These are phyloP conservation scores for Hippocampus comes DNA, from an alignment of 2,113 vertebrate species.

Conservation along the genomic window DNA sequence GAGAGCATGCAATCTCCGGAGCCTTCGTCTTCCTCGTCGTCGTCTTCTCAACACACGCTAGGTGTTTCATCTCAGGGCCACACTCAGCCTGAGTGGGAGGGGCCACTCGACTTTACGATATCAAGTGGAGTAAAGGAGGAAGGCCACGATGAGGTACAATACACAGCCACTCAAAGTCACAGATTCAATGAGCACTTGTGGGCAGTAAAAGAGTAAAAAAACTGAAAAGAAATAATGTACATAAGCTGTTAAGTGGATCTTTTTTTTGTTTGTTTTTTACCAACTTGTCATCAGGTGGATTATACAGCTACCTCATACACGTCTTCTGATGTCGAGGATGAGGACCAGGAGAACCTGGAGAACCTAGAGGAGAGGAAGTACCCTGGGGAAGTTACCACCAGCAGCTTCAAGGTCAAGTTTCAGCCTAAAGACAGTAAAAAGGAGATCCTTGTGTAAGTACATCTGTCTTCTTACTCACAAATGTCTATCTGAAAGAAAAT, in stretches of 20 bases:
- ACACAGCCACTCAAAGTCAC: neutral
- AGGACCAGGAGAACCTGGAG: constrained; percentile 87
- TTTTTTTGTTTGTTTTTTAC: neutral
- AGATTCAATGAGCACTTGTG: neutral
- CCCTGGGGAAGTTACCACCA: constrained; percentile 92
- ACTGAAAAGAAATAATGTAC: neutral
- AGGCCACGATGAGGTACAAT: constrained; percentile 85
- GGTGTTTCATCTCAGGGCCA: constrained; percentile 82
- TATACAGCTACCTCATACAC: constrained; percentile 86
- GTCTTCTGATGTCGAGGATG: constrained; percentile 93
- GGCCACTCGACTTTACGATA: constrained; percentile 93
- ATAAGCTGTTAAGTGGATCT: neutral
- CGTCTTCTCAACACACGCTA: constrained; percentile 76
- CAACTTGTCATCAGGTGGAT: constrained; percentile 76
- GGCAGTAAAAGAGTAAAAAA: no score
- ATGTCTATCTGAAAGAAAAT: neutral
- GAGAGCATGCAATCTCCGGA: constrained; percentile 85
- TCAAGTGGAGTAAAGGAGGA: constrained; percentile 85
- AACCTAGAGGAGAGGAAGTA: constrained; percentile 90
- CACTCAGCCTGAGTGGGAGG: constrained; percentile 88
- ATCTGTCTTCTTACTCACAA: neutral
- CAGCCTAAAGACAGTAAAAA: constrained; percentile 96
- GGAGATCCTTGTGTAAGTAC: constrained; percentile 91
- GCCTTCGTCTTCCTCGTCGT: constrained; percentile 68
- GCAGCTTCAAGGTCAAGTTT: constrained; percentile 92